phyloP scores from a whole-genome alignment of 1,140 invertebrate genomes.

The Drosophila arizonae region DNA sequence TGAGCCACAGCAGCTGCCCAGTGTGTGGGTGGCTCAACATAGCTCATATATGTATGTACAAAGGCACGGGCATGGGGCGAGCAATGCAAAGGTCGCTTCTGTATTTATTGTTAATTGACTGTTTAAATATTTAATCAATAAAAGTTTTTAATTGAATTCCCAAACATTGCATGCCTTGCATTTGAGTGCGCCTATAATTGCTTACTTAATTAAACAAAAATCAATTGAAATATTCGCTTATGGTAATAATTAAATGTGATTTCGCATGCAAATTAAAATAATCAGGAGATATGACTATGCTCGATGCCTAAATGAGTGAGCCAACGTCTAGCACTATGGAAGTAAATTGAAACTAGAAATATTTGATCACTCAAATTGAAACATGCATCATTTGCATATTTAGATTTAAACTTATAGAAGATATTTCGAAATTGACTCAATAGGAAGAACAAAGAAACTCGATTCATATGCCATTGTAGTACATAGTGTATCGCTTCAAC shows the following conservation, averaged over 20 bases:
- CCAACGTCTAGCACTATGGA: too few relatives aligned
- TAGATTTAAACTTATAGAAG: too few relatives aligned
- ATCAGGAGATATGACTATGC: too few relatives aligned
- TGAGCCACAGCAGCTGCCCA: conserved; percentile 55
- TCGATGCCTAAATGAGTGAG: too few relatives aligned
- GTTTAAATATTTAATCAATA: conserved; percentile 60
- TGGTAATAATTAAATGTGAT: conserved; percentile 1
- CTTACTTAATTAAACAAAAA: conserved; percentile 42
- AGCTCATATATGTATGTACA: background rate
- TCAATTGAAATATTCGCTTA: background rate
- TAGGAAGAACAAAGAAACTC: too few relatives aligned
- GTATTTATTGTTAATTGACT: conserved; percentile 47
- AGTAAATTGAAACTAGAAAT: background rate
- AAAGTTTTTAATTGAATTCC: conserved; percentile 54
- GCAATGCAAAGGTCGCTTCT: background rate
- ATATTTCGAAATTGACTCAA: too few relatives aligned
- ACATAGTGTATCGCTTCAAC: background rate
- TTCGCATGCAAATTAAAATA: too few relatives aligned
- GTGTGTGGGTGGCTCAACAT: conserved; percentile 22
- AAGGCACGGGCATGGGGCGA: background rate
- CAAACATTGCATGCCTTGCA: conserved; percentile 33
- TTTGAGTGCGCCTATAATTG: conserved; percentile 45
- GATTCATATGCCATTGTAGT: background rate
- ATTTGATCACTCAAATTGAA: background rate
- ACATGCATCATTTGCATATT: too few relatives aligned